phyloP scores from a whole-genome alignment of 2,113 vertebrate genomes.

The Syngnathus floridae region DNA sequence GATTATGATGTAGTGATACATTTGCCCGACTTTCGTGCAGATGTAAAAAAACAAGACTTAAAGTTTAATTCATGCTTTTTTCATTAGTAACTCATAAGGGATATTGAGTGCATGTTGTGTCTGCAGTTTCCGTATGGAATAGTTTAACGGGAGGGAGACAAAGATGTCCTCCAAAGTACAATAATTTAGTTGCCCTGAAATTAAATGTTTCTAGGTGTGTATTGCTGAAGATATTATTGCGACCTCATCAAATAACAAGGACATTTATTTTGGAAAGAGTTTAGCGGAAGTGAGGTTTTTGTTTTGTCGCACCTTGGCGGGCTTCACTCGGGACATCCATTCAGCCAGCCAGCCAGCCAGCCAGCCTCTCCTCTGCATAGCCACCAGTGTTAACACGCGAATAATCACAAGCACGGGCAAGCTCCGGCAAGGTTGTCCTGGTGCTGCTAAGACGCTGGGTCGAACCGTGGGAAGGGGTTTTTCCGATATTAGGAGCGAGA shows the following conservation, averaged over 20 bases:
- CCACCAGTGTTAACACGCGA: conserved; percentile 37
- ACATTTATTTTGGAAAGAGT: conserved; percentile 44
- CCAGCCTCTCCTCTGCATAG: conserved; percentile 44
- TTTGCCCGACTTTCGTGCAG: too few relatives aligned
- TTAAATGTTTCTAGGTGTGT: neutral
- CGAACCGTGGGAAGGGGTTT: conserved; percentile 43
- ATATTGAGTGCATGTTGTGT: too few relatives aligned
- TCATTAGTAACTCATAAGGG: too few relatives aligned
- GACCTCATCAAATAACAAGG: neutral
- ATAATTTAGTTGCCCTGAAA: neutral
- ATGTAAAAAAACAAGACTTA: too few relatives aligned
- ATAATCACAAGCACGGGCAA: conserved; percentile 16
- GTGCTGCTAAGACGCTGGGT: conserved; percentile 25
- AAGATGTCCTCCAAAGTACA: too few relatives aligned
- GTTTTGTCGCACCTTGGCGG: neutral
- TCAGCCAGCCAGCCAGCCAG: conserved; percentile 29
- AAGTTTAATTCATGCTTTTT: too few relatives aligned
- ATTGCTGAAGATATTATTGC: neutral
- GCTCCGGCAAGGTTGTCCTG: conserved; percentile 57
- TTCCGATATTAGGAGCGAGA: conserved; percentile 18
- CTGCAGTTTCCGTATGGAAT: too few relatives aligned
- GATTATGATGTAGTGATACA: too few relatives aligned
- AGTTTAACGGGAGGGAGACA: too few relatives aligned
- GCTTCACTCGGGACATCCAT: conserved; percentile 5
- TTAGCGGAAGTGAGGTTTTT: conserved; percentile 20